A percentile compares a stretch with the other conserved stretches of the same genome.
Conservation (phyloP, 2,113 vertebrate genomes). For the Onychostruthus taczanowskii region DNA sequence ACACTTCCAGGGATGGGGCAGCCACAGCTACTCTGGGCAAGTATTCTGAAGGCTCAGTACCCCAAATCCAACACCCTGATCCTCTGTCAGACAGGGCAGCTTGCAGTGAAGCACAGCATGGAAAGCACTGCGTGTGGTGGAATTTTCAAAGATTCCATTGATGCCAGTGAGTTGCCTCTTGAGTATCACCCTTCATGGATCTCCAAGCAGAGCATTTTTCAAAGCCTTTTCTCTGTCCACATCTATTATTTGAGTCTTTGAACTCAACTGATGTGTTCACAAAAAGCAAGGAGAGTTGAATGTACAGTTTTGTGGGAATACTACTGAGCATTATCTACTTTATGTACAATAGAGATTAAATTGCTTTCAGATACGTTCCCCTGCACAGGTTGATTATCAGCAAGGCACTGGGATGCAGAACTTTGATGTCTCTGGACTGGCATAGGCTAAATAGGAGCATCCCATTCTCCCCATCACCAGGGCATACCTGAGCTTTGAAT, state of each 20-base stretch:
- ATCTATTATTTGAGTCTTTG: not conserved
- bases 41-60: not conserved
- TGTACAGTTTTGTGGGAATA: not conserved
- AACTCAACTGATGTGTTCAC: not conserved
- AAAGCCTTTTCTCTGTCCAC: not conserved
- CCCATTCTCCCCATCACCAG: constrained; percentile 1
- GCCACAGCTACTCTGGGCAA: not conserved
- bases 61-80: not conserved
- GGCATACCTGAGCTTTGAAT: constrained; percentile 66
- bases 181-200: not conserved
- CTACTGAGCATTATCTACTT: not conserved
- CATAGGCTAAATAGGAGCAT: not conserved
- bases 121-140: not conserved
- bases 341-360: not conserved
- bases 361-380: not conserved
- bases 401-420: not conserved
- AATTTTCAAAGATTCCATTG: constrained; percentile 5
- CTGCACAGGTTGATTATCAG: not conserved
- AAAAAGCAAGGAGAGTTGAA: not conserved
- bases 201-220: not conserved
- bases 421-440: not conserved
- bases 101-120: not conserved
- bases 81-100: not conserved
- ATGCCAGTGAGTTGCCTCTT: not conserved
- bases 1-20: not conserved